Evolutionary conservation across 2,113 vertebrate genomes (phyloP).

Genomic region (Anguilla rostrata): DNA sequence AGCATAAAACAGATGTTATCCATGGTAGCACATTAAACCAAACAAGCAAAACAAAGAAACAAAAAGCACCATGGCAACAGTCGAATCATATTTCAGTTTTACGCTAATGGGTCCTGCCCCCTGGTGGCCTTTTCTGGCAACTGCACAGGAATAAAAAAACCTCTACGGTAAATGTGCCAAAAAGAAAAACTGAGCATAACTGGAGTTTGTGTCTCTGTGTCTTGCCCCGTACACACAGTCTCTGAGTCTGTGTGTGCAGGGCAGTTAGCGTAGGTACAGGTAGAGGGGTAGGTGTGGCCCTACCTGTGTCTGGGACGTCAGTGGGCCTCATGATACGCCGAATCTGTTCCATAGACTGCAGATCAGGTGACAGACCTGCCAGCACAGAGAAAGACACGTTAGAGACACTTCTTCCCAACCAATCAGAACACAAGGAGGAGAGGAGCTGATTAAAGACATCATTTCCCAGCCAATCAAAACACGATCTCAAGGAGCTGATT

Average conservation of each 20-base stretch:
- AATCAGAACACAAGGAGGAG: background rate
- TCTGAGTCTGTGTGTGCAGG: background rate
- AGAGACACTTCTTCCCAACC: slow-evolving; percentile 41
- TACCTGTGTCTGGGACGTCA: slow-evolving; percentile 84
- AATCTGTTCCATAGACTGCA: slow-evolving; percentile 36
- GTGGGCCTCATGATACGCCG: slow-evolving; percentile 80
- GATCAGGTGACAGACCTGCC: slow-evolving; percentile 71
- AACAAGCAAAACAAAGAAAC: no score
- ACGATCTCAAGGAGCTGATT: slow-evolving; percentile 28
- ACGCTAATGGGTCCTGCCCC: no score
- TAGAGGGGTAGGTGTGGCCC: slow-evolving; percentile 2
- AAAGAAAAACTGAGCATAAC: background rate
- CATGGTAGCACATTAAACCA: no score
- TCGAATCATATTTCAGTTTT: no score
- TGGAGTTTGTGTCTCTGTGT: background rate
- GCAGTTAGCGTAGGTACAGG: background rate
- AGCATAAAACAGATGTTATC: no score
- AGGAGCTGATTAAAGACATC: background rate
- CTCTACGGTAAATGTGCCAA: background rate
- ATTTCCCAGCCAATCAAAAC: background rate
- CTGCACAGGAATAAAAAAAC: background rate
- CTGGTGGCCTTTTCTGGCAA: no score
- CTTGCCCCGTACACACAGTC: background rate
- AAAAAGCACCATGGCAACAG: no score
- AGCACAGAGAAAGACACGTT: slow-evolving; percentile 32